Evolutionary conservation across 2,888 invertebrate genomes (phyloP), one percentile per base, ranked within the genome.

Genomic region (Hecatera dysodea): DNA sequence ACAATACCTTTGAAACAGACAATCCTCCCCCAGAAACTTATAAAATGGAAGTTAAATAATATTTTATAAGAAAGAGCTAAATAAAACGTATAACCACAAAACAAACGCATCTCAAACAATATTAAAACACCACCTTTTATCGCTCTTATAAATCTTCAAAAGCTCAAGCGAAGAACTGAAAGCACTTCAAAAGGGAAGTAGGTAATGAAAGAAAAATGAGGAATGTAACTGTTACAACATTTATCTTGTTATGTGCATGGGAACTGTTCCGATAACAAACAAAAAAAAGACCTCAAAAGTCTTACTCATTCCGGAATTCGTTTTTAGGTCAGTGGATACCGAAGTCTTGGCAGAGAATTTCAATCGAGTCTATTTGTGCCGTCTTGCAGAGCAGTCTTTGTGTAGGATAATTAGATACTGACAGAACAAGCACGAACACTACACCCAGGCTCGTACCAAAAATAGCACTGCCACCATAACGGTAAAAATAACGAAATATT

Each of bases 21-120:
- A 87, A 90, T 90, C 82, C 86, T 75, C 85, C 86, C 82, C 55
- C 56, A 75, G 82, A 83, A 89, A n/a, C n/a, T 90, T 86, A 86
- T 87, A 88, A 89, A 85, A 88, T 82, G 86, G 80, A 84, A 86
- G n/a, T n/a, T n/a, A 89, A 88, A 89, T 89, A 88, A 89, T 87
- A 86, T 87, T 88, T 87, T 79, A 86, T 83, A 66, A 59, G 24
- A 72, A 71, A 52, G 29, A 68, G 42, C 65, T 68, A 81, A 82
- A 82, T 80, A 82, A 87, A 87, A 83, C 80, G 78, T 86, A 81
- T 83, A 79, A 68, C 63, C 53, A 67, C 75, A 77, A 84, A 79
- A 82, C 80, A 82, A 82, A 81, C 83, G 82, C 78, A 68, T 72
- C 74, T 79, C 39, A 80, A 82, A 81, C 79, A 80, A 80, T 77